These are phyloP conservation scores for Platichthys stellatus DNA, from an alignment of 2,113 vertebrate genomes.

Conservation along the genomic window DNA sequence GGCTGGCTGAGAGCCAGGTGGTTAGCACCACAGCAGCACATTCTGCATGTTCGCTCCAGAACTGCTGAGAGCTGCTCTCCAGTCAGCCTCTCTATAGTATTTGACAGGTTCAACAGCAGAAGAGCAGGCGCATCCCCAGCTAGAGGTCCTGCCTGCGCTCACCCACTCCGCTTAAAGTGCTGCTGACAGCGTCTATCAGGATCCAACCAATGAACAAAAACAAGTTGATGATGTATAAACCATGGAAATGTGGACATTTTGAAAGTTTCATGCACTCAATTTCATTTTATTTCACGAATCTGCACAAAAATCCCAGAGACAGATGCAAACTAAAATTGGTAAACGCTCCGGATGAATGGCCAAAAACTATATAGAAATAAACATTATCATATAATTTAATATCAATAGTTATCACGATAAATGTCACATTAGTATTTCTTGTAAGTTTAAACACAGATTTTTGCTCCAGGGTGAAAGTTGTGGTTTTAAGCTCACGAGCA, in stretches of 20 bases:
- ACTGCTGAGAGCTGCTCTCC: slow-evolving; percentile 61
- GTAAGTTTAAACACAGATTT: too few relatives aligned
- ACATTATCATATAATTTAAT: too few relatives aligned
- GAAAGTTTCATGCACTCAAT: background rate
- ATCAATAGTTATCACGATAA: too few relatives aligned
- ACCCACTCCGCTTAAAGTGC: slow-evolving; percentile 33
- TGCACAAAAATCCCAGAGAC: background rate
- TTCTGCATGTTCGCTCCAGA: slow-evolving; percentile 71
- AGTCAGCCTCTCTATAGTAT: slow-evolving; percentile 54
- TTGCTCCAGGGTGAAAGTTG: too few relatives aligned
- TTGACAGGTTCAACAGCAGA: slow-evolving; percentile 57
- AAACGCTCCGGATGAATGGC: background rate
- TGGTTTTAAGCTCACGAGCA: too few relatives aligned
- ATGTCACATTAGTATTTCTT: too few relatives aligned
- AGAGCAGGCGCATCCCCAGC: slow-evolving; percentile 22
- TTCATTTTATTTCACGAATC: background rate
- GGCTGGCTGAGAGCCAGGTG: slow-evolving; percentile 68
- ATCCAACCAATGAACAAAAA: slow-evolving; percentile 18
- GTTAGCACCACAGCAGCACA: slow-evolving; percentile 68
- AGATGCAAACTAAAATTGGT: background rate
- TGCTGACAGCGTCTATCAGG: slow-evolving; percentile 40
- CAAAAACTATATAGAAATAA: too few relatives aligned
- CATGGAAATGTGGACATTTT: background rate
- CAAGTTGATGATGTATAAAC: background rate
- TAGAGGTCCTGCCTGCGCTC: slow-evolving; percentile 5